phyloP scores from a whole-genome alignment of 2,113 vertebrate genomes.

The Nettapus auritus region DNA sequence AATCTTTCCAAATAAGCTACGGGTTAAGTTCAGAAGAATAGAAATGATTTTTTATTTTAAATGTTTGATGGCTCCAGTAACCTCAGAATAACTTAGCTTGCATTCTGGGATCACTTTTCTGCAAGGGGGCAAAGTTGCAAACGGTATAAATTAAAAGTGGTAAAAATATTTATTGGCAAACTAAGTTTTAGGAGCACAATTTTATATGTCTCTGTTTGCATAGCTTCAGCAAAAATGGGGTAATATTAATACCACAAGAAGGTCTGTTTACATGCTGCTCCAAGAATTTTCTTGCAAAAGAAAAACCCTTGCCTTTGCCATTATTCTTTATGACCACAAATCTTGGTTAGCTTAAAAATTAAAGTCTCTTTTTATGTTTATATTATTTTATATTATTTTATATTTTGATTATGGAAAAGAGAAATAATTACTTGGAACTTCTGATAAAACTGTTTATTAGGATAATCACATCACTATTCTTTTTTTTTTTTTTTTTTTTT shows the following conservation, averaged over 20 bases:
- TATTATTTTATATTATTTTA: background rate
- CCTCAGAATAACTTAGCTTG: background rate
- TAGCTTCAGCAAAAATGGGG: constrained; percentile 45
- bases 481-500: background rate
- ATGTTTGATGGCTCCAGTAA: background rate
- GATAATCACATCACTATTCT: background rate
- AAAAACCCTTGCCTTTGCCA: background rate
- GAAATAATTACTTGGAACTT: background rate
- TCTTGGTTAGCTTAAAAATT: background rate
- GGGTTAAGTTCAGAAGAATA: background rate
- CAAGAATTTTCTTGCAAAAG: constrained; percentile 68
- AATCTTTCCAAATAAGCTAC: background rate
- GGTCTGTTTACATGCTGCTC: constrained; percentile 63
- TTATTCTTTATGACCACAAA: constrained; percentile 24
- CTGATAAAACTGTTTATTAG: background rate
- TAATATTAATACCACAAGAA: constrained; percentile 72
- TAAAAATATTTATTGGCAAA: constrained; percentile 59
- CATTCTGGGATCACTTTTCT: background rate
- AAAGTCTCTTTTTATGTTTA: background rate
- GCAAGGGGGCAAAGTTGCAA: background rate
- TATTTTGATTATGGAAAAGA: background rate
- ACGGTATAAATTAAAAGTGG: constrained; percentile 20
- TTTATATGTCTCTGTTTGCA: constrained; percentile 76
- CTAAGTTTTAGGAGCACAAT: constrained; percentile 45
- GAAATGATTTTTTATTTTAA: background rate